A percentile compares a stretch with the other conserved stretches of the same genome.
Conservation (phyloP, 1,140 invertebrate genomes). For the Atopsyche davidsoni region DNA sequence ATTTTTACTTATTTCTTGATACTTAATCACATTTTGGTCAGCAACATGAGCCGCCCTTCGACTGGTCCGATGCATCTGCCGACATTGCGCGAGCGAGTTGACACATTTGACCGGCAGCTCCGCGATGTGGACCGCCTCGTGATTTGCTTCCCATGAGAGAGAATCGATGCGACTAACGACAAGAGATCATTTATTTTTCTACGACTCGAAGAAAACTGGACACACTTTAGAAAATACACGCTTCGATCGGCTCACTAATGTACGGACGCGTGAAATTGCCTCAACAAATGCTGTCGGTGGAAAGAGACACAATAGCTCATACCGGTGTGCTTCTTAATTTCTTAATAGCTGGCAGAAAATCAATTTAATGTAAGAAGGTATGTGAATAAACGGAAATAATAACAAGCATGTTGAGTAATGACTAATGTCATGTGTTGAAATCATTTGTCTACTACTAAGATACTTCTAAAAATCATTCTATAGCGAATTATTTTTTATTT, state of each 20-base stretch:
- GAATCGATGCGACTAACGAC: background rate
- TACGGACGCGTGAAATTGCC: conserved; percentile 4
- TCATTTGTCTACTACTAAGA: no score
- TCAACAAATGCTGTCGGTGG: conserved; percentile 3
- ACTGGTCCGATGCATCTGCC: background rate
- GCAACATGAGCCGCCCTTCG: background rate
- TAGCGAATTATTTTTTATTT: no score
- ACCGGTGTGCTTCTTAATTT: no score
- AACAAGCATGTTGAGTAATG: no score
- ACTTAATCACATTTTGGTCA: background rate
- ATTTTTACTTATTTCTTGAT: background rate
- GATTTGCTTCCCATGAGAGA: no score
- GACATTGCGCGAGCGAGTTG: background rate
- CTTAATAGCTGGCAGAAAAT: no score
- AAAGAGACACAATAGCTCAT: no score
- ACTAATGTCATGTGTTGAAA: no score
- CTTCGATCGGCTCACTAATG: background rate
- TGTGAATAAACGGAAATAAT: no score
- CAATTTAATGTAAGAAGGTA: no score
- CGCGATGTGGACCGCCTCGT: no score
- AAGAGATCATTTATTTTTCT: conserved; percentile 1
- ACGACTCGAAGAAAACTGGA: background rate
- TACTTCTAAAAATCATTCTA: no score
- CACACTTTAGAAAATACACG: conserved; percentile 2
- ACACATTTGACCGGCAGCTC: background rate